Evolutionary conservation across 2,797 vertebrate genomes (phyloP), one percentile per base, ranked within the genome.

Genomic region (Gallinago stenura): DNA sequence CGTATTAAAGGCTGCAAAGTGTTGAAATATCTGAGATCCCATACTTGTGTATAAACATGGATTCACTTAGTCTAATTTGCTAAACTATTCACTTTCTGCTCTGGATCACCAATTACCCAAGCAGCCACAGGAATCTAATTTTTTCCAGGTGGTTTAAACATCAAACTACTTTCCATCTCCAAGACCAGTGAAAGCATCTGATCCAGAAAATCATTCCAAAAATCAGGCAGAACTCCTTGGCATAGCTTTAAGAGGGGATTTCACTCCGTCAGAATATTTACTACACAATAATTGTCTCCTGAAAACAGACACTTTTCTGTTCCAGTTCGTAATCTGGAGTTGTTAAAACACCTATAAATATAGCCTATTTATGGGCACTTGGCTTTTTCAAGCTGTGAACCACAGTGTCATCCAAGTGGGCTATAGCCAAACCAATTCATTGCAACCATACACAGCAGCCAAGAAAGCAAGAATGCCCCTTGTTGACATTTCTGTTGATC

Each of bases 381-480:
- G 77, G 71, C 77, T 95, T 87, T 66, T 72, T 90, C 91, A 95
- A 94, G 91, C 95, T 97, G 95, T 85, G 95, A 96, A 92, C 14
- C 83, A 71, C 89, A 77, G 83, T 71, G 68, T 64, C 70, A 94
- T 96, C 94, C 95, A 96, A 95, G 83, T 80, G 70, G 50, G 90
- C 58, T 64, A 79, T 5, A 76, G 96, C 94, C 95, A 96, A 79
- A 87, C 66, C 41, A 91, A 87, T 45, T 87, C 83, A 84, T 0
- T 87, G 75, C 71, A 58, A 50, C 70, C 70, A 80, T n/a, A 86
- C 39, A 53, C 2, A 30, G 64, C 60, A 91, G 93, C 83, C 86
- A 96, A 95, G 83, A 87, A 77, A 90, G 70, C 73, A 56, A 60
- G 50, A 64, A 69, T 20, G 35, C 9, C n/a, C 51, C 61, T 77